Evolutionary conservation across 1,140 invertebrate species (phyloP), one percentile per base, ranked within the genome.

Genomic region (Drosophila saltans): DNA sequence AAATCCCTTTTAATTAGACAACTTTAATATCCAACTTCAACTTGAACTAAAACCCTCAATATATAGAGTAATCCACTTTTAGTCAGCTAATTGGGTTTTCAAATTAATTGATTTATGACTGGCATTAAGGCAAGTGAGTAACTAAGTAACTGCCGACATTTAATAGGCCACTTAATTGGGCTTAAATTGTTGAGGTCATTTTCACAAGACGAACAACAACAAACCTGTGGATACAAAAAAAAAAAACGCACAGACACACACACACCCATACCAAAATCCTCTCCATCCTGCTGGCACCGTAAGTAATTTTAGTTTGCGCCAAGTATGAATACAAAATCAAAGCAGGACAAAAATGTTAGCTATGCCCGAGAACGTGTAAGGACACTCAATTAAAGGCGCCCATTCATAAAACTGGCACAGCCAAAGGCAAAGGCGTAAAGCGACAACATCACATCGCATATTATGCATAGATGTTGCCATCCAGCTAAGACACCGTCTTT

Each of bases 101-200:
- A 79, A 80, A 88, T 83, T 88, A 88, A 86, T 82, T 86, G 80
- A 88, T 82, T 88, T 86, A 88, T 80, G 83, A 69, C 62, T 60
- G 75, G 65, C 78, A 70, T 71, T 78, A 70, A 62, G 33, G 33
- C 4, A n/a, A 58, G 56, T 58, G n/a, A 33, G 56, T 58, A 58
- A n/a, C 55, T 24, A 33, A 33, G 55, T 33, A 57, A 72, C 36
- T 43, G 9, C 40, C 30, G 43, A 9, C 43, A 48, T 55, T 41
- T 24, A 36, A 52, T 63, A 33, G 30, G 33, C 68, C 48, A 60
- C 45, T 66, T 74, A 81, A 81, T 77, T 81, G 74, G 60, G 43
- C 72, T 72, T 64, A 66, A 72, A 75, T 65, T 80, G 41, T 56
- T 26, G 2, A 16, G 43, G 61, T 43, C 56, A 60, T 48, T 45